These are phyloP conservation scores for Patella vulgata DNA, from an alignment of 1,140 invertebrate species.

Conservation along the genomic window DNA sequence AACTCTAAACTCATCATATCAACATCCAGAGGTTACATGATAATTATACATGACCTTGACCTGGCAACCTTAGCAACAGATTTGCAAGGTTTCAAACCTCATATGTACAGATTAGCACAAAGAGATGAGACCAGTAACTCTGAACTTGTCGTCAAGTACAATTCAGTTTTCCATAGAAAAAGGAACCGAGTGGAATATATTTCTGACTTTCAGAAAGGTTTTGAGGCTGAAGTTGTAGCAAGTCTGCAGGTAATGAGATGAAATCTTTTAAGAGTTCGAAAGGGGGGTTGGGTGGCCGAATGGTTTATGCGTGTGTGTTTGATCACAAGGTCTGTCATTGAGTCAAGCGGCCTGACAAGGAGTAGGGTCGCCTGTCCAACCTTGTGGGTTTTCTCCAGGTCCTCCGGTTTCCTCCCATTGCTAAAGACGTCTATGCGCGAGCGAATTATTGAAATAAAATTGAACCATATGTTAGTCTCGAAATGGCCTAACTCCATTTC, in stretches of 20 bases:
- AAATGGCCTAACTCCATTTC: too few species aligned
- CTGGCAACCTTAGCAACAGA: slow-evolving; percentile 82
- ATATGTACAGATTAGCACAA: slow-evolving; percentile 89
- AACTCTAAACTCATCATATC: slow-evolving; percentile 88
- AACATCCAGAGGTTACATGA: slow-evolving; percentile 87
- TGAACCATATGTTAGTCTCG: too few species aligned
- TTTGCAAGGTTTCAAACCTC: slow-evolving; percentile 88
- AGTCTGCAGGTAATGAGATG: slow-evolving; percentile 68
- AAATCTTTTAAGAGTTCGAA: neutral
- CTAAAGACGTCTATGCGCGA: too few species aligned
- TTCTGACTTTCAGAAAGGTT: slow-evolving; percentile 85
- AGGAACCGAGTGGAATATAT: slow-evolving; percentile 89
- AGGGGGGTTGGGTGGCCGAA: too few species aligned
- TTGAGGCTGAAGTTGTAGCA: slow-evolving; percentile 90
- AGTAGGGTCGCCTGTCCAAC: too few species aligned
- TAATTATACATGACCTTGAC: slow-evolving; percentile 89
- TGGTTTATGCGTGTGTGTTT: too few species aligned
- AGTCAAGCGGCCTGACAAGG: too few species aligned
- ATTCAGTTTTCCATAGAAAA: slow-evolving; percentile 70
- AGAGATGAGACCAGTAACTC: slow-evolving; percentile 68
- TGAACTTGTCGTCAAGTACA: slow-evolving; percentile 27
- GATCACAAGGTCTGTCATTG: too few species aligned
- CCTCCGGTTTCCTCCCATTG: too few species aligned
- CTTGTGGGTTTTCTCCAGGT: too few species aligned
- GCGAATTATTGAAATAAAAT: too few species aligned